Evolutionary conservation across 2,797 vertebrate genomes (phyloP).

Genomic region (Mastacembelus armatus): DNA sequence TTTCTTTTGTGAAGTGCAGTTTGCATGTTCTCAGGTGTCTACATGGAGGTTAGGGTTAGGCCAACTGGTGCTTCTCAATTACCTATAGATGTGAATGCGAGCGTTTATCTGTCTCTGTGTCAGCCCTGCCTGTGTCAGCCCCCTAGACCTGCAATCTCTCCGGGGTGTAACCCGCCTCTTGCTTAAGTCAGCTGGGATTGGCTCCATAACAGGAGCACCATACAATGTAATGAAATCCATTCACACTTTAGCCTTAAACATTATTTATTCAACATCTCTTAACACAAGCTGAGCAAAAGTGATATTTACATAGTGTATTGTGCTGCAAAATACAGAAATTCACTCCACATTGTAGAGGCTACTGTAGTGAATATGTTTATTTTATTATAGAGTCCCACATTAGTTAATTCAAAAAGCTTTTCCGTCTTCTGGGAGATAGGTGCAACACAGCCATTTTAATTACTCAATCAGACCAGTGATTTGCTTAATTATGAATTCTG

Average conservation of each 20-base stretch:
- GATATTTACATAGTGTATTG: slow-evolving; percentile 5
- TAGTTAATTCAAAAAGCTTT: slow-evolving; percentile 50
- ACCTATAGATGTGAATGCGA: too few species aligned
- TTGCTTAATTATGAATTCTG: slow-evolving; percentile 65
- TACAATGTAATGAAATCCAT: background rate
- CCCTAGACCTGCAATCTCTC: too few species aligned
- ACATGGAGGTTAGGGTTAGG: too few species aligned
- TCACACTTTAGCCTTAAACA: background rate
- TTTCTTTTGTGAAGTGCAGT: too few species aligned
- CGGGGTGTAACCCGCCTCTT: too few species aligned
- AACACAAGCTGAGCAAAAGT: background rate
- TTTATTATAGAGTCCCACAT: slow-evolving; percentile 39
- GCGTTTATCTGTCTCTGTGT: too few species aligned
- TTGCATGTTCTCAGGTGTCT: too few species aligned
- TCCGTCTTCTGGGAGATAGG: slow-evolving; percentile 41
- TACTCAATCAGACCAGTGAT: slow-evolving; percentile 64
- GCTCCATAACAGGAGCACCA: background rate
- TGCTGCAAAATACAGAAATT: slow-evolving; percentile 14
- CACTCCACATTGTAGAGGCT: slow-evolving; percentile 14
- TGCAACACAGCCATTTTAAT: slow-evolving; percentile 62
- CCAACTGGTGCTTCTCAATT: too few species aligned
- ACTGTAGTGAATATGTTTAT: slow-evolving; percentile 43
- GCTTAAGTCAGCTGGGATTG: too few species aligned
- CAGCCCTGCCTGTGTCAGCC: too few species aligned
- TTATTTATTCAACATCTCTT: slow-evolving; percentile 7